Evolutionary conservation across 2,888 invertebrate species (phyloP).

Genomic region (Himalopsyche japonica): DNA sequence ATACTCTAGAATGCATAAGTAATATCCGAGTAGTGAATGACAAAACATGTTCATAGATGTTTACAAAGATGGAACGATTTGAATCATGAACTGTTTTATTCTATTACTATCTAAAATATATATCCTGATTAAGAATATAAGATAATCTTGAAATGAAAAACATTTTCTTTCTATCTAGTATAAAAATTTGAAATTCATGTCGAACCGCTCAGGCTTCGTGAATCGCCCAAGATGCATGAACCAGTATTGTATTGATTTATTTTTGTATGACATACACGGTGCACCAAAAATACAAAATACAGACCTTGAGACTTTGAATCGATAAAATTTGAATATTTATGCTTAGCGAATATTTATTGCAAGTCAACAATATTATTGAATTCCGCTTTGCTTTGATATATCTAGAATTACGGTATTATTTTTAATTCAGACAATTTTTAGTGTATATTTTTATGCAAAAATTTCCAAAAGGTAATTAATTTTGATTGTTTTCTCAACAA

Average conservation of each 20-base stretch:
- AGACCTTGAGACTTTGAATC: background rate
- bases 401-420: background rate
- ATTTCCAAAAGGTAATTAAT: background rate
- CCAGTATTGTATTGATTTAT: background rate
- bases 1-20: too few species aligned
- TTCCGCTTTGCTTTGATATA: background rate
- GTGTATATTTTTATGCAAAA: background rate
- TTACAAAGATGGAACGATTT: too few species aligned
- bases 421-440: background rate
- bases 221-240: background rate
- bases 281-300: background rate
- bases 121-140: too few species aligned
- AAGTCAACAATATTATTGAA: background rate
- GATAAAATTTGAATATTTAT: background rate
- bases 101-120: too few species aligned
- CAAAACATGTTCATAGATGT: too few species aligned
- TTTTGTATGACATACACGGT: background rate
- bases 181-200: too few species aligned
- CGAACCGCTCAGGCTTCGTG: background rate
- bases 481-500: background rate
- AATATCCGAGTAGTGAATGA: too few species aligned
- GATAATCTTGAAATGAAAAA: too few species aligned
- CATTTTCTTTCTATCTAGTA: too few species aligned
- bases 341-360: background rate
- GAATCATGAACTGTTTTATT: too few species aligned